Base-by-base conservation (phyloP, 2,113 vertebrate species). In the Donacobius atricapilla region DNA sequence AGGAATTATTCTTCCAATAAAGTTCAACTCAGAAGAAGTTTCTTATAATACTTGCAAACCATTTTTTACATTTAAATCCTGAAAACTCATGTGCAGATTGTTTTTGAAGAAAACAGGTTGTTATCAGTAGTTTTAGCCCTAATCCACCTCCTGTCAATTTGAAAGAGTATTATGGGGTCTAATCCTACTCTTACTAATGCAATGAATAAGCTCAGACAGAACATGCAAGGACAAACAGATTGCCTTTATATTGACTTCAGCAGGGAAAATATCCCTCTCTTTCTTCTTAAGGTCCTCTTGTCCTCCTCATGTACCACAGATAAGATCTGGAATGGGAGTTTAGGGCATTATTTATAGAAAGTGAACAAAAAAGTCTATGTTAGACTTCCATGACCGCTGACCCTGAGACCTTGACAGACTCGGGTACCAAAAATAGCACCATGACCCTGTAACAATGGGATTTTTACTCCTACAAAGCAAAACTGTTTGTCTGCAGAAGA, bases 31-130 rank as follows among this genome's bases (percentile, higher is more conserved):
- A 85, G 39, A 91, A 85, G 14, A 33, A 35, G 44, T 79, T 87
- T 90, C 58, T 73, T 50, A 45, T 5, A 54, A 14, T 39, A 44
- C 39, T 90, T 80, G 47, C 13, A 63, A 71, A 58, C 3, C 11
- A 7, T 51, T 35, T 86, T 83, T 77, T 75, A 31, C 51, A 47
- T 89, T 93, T 93, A 88, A 95, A 88, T 88, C 66, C 66, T 47
- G 42, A 76, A 95, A 94, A 93, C 12, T 42, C 47, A 51, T 53
- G 51, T 93, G 83, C 37, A 92, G 72, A 75, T 87, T 93, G 37
- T 83, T 91, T 95, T 63, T 97, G n/a, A 92, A 83, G 48, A 92
- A 91, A 94, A 72, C 21, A 77, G 50, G 71, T 73, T 93, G 39
- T 81, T 93, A 83, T 83, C 64, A 73, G 64, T 83, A 94, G 68